These are phyloP conservation scores for Lagenorhynchus albirostris DNA, from an alignment of 2,113 vertebrate species.

Conservation along the genomic window DNA sequence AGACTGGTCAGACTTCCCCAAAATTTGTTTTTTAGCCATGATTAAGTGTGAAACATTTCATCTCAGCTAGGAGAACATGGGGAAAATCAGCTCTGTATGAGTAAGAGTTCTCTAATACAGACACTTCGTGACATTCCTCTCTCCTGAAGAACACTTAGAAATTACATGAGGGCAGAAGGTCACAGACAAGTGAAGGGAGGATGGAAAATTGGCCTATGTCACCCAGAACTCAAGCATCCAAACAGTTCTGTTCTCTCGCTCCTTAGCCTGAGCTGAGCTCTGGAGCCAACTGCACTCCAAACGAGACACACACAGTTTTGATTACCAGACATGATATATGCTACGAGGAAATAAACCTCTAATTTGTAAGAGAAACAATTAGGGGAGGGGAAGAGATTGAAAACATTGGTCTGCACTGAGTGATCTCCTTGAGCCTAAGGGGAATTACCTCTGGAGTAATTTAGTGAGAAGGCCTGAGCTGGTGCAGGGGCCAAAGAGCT, in stretches of 20 bases:
- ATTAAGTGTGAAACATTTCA: slow-evolving; percentile 16
- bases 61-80: neutral
- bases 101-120: neutral
- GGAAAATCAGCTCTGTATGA: neutral
- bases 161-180: neutral
- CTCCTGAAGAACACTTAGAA: neutral
- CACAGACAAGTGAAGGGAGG: fast-evolving
- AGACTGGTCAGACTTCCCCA: neutral
- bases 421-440: neutral
- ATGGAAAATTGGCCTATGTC: fast-evolving
- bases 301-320: neutral
- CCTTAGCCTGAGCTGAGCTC: neutral
- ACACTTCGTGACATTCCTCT: neutral
- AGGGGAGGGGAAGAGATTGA: neutral
- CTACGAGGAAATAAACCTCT: neutral
- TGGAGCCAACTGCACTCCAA: neutral
- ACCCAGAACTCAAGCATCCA: neutral
- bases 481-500: neutral
- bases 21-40: neutral
- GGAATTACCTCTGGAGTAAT: neutral
- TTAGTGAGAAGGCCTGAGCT: neutral
- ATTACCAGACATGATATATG: neutral
- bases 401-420: neutral
- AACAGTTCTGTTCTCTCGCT: neutral
- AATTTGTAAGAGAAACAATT: neutral